Evolutionary conservation across 1,140 invertebrate genomes (phyloP), one percentile per base, ranked within the genome.

Genomic region (Drosophila auraria): DNA sequence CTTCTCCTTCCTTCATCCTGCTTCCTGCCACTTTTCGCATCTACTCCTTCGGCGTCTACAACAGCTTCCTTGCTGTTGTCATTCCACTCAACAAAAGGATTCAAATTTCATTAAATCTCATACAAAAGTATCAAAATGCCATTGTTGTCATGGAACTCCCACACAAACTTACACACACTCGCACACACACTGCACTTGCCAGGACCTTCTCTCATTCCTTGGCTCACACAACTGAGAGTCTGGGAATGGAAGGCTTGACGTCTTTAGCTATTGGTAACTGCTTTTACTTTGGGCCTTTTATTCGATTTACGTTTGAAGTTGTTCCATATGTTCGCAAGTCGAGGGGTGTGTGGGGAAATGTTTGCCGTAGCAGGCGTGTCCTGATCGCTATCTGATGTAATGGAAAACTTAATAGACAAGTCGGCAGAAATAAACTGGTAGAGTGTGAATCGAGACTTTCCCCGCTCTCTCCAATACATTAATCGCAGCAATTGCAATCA

Each of bases 61-160:
- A 57, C 54, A 72, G 70, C 66, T 71, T 78, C 75, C 76, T 79
- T 78, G 76, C 69, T 69, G 78, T 75, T 80, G 78, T 80, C 70
- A 80, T 80, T 74, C 78, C 83, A 87, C 84, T 87, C 83, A 89
- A 87, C 83, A 87, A 87, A 87, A 87, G 84, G 83, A 87, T 87
- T 87, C 84, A 87, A 87, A 87, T 87, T 87, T 90, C 86, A 90
- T 90, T 90, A 90, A 90, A 90, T 90, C 86, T 90, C 86, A 86
- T 90, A 90, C 86, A 90, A 90, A 90, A 90, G 86, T 90, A 90
- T 90, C 86, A 90, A 90, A 90, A 90, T 90, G 86, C 82, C 82
- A 90, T 90, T 90, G 86, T 90, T 90, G 86, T 89, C 82, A 81
- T 80, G 84, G 57, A 61, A 61, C 71, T 38, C 63, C 45, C 57